Conservation (phyloP, 2,797 vertebrate species). For the Poecilia velifera region DNA sequence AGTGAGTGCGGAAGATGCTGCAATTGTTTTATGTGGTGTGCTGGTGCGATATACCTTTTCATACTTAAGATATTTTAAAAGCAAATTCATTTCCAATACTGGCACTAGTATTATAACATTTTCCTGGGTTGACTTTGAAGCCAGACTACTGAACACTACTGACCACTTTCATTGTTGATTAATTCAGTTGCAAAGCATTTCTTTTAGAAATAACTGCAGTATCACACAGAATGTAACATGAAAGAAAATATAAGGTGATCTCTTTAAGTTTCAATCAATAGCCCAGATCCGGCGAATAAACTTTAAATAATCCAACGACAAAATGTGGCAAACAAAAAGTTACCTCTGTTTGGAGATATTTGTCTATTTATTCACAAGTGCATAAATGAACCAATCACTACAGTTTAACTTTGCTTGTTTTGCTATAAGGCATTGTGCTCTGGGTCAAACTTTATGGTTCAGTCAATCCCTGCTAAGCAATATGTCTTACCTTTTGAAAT, state of each 20-base stretch:
- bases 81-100: neutral
- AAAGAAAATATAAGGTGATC: neutral
- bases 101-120: neutral
- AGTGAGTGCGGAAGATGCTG: neutral
- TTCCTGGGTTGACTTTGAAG: neutral
- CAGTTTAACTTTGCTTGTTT: neutral
- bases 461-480: conserved; percentile 5
- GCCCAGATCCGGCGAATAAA: neutral
- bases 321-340: neutral
- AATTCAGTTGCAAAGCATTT: neutral
- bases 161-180: neutral
- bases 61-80: neutral
- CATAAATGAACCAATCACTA: neutral
- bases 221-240: neutral
- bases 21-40: neutral
- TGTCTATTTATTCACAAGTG: neutral
- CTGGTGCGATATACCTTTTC: neutral
- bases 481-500: conserved; percentile 16
- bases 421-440: neutral
- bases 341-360: neutral
- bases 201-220: neutral
- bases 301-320: neutral
- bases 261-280: neutral
- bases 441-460: neutral
- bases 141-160: neutral